Conservation (phyloP, 2,797 vertebrate species). For the Pampus argenteus region DNA sequence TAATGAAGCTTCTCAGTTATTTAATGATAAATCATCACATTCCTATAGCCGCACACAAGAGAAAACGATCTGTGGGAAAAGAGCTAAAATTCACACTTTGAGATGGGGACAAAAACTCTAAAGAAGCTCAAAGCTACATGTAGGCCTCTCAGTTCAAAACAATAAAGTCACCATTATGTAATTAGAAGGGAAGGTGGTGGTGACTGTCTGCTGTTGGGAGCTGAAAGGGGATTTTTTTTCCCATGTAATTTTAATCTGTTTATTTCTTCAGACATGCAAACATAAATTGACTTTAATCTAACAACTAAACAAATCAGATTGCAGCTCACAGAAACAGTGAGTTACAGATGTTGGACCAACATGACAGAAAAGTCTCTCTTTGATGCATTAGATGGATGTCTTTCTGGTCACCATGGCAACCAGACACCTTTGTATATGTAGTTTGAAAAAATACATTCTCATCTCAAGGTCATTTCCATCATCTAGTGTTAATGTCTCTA, state of each 20-base stretch:
- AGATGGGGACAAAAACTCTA: slow-evolving; percentile 23
- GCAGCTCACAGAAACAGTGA: slow-evolving; percentile 20
- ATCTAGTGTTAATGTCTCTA: no score
- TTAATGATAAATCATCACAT: slow-evolving; percentile 62
- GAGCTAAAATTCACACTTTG: slow-evolving; percentile 31
- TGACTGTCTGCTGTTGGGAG: neutral
- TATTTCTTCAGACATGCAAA: slow-evolving; percentile 4
- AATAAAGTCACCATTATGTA: slow-evolving; percentile 29
- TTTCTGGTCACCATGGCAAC: neutral
- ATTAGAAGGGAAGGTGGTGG: slow-evolving; percentile 33
- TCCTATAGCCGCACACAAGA: slow-evolving; percentile 33
- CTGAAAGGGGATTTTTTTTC: neutral
- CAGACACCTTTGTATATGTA: neutral
- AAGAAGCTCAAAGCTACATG: slow-evolving; percentile 27
- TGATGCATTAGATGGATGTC: neutral
- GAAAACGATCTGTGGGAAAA: slow-evolving; percentile 56
- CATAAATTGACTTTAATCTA: neutral
- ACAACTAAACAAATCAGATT: slow-evolving; percentile 9
- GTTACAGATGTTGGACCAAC: neutral
- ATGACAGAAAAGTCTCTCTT: neutral
- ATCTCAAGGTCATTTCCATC: no score
- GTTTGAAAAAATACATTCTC: neutral
- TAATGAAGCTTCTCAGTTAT: slow-evolving; percentile 37
- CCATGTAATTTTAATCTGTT: neutral
- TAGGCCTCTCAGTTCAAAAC: slow-evolving; percentile 28